Evolutionary conservation across 2,888 invertebrate species (phyloP).

Genomic region (Saturnia pavonia): DNA sequence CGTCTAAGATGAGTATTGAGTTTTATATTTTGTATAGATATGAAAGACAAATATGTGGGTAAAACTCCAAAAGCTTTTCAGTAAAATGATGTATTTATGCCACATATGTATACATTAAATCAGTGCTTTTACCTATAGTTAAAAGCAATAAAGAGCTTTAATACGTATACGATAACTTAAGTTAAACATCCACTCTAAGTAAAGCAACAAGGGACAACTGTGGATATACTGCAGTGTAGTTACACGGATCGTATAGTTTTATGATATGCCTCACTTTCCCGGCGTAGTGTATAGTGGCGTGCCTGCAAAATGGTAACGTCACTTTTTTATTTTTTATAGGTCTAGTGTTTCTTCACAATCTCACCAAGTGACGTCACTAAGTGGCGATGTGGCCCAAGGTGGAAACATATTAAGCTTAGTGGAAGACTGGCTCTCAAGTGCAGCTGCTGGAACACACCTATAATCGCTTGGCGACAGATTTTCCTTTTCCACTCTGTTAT

Average conservation of each 20-base stretch:
- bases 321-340: not conserved
- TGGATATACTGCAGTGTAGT: conserved; percentile 15
- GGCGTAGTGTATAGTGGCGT: conserved; percentile 4
- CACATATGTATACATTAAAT: not conserved
- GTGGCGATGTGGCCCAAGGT: no score
- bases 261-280: conserved; percentile 15
- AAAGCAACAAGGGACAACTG: conserved; percentile 18
- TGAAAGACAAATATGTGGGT: not conserved
- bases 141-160: conserved; percentile 1
- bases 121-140: conserved; percentile 11
- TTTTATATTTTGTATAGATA: no score
- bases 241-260: conserved; percentile 23
- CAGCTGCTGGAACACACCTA: no score
- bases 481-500: no score
- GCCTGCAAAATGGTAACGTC: not conserved
- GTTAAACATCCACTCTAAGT: conserved; percentile 12
- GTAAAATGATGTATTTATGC: not conserved
- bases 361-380: no score
- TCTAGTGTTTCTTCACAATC: no score
- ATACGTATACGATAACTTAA: conserved; percentile 12
- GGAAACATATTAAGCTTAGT: no score
- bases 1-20: no score
- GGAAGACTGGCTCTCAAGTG: no score
- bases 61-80: not conserved
- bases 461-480: no score